A percentile compares a stretch with the other conserved stretches of the same genome.
Conservation (phyloP, 2,113 vertebrate species). For the Albula glossodonta region DNA sequence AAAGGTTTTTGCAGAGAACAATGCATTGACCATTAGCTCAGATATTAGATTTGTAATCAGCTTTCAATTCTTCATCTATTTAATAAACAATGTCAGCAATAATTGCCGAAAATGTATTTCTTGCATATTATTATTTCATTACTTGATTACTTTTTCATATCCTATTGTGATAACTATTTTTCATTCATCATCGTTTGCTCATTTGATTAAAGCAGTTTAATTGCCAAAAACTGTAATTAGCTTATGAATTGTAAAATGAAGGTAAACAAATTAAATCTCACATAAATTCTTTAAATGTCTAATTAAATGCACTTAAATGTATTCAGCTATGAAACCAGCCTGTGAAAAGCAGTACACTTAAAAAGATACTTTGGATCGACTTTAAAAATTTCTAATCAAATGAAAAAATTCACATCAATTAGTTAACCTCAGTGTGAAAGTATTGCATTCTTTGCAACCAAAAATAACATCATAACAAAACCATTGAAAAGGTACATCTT, state of each 20-base stretch:
- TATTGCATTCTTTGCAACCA: too few relatives aligned
- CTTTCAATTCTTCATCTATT: not conserved
- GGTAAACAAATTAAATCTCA: not conserved
- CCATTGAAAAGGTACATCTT: too few relatives aligned
- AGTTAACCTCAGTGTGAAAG: too few relatives aligned
- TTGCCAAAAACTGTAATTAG: not conserved
- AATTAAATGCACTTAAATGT: not conserved
- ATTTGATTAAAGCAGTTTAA: not conserved
- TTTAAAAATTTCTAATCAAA: too few relatives aligned
- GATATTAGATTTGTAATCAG: not conserved
- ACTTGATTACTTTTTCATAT: conserved; percentile 6
- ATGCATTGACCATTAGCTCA: not conserved
- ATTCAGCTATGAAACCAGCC: not conserved
- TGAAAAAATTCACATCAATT: too few relatives aligned
- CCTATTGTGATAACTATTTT: not conserved
- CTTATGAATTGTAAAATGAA: not conserved
- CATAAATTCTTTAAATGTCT: not conserved
- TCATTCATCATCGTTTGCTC: not conserved
- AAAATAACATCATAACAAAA: too few relatives aligned
- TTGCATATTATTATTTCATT: not conserved
- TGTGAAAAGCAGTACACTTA: not conserved
- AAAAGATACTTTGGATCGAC: not conserved
- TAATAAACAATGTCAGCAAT: not conserved
- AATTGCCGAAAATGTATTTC: not conserved
- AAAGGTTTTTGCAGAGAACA: too few relatives aligned